Percentiles rank a stretch among this genome's conserved stretches.
These are phyloP conservation scores for Nesoenas mayeri DNA, from an alignment of 2,113 vertebrate genomes.

Conservation along the genomic window DNA sequence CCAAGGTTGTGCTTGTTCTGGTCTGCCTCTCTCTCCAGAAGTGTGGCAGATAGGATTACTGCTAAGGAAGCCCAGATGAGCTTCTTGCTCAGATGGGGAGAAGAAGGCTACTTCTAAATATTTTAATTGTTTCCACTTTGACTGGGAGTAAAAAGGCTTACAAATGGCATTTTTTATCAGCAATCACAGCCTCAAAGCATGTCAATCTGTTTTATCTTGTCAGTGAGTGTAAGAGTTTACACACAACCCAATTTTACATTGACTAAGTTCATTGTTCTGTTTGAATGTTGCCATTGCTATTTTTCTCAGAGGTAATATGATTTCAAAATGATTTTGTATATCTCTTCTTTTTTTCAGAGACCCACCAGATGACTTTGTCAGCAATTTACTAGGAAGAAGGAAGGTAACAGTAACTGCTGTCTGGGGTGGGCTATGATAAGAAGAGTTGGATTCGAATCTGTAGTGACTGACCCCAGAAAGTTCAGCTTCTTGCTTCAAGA, in stretches of 20 bases:
- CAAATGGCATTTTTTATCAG: constrained; percentile 45
- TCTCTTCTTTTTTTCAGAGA: constrained; percentile 18
- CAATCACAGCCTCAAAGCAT: background rate
- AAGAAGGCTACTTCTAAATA: constrained; percentile 23
- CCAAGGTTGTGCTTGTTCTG: background rate
- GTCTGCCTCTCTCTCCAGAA: background rate
- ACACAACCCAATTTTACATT: constrained; percentile 5
- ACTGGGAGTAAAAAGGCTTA: background rate
- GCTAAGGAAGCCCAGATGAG: background rate
- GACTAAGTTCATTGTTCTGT: constrained; percentile 16
- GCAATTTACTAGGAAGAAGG: background rate
- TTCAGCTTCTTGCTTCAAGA: constrained; percentile 4
- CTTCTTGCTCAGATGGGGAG: background rate
- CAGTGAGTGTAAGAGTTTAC: background rate
- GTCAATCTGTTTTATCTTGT: constrained; percentile 29
- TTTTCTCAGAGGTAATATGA: constrained; percentile 6
- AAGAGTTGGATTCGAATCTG: constrained; percentile 24
- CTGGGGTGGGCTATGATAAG: background rate
- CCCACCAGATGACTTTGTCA: background rate
- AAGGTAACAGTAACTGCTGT: background rate
- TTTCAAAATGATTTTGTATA: constrained; percentile 40
- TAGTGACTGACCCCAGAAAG: background rate
- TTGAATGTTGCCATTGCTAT: background rate
- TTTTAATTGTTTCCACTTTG: constrained; percentile 35
- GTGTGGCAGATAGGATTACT: background rate